Percentiles rank a stretch among this genome's conserved stretches.
Evolutionary conservation across 2,797 vertebrate species (phyloP).

Genomic region (Mionectes olivaceus): DNA sequence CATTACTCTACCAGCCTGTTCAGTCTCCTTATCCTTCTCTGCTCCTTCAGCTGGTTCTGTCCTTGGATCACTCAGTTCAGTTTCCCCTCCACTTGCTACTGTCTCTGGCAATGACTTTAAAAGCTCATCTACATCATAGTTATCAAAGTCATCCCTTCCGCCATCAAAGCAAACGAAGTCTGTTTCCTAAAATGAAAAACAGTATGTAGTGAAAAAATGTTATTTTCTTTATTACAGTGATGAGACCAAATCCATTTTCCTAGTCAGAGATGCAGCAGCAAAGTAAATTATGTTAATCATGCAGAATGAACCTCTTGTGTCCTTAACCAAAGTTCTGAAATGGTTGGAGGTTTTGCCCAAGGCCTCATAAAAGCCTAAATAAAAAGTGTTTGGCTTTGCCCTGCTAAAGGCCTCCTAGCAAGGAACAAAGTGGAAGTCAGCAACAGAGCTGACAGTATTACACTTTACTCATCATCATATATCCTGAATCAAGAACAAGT

Average conservation of each 20-base stretch:
- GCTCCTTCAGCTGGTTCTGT: not conserved
- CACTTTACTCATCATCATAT: not conserved
- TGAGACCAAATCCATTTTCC: not conserved
- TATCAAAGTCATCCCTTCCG: slow-evolving; percentile 89
- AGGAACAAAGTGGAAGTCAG: not conserved
- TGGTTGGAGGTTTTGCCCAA: not conserved
- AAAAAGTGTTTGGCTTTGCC: not conserved
- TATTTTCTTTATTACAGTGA: not conserved
- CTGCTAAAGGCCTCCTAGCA: not conserved
- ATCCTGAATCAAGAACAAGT: not conserved
- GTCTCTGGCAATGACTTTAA: slow-evolving; percentile 72
- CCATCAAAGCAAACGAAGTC: slow-evolving; percentile 96
- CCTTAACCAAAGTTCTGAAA: not conserved
- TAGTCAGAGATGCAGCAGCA: not conserved
- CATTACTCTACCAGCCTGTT: not conserved
- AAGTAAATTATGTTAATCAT: not conserved
- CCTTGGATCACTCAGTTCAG: not conserved
- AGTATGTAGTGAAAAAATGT: not conserved
- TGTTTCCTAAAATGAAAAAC: slow-evolving; percentile 86
- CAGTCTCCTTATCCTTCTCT: not conserved
- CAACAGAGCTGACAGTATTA: not conserved
- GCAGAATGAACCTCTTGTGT: not conserved
- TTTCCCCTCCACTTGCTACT: not conserved
- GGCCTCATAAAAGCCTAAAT: not conserved
- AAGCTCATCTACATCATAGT: slow-evolving; percentile 87